Evolutionary conservation across 2,888 invertebrate species (phyloP), one percentile per base, ranked within the genome.

Genomic region (Ormyrus thymus): DNA sequence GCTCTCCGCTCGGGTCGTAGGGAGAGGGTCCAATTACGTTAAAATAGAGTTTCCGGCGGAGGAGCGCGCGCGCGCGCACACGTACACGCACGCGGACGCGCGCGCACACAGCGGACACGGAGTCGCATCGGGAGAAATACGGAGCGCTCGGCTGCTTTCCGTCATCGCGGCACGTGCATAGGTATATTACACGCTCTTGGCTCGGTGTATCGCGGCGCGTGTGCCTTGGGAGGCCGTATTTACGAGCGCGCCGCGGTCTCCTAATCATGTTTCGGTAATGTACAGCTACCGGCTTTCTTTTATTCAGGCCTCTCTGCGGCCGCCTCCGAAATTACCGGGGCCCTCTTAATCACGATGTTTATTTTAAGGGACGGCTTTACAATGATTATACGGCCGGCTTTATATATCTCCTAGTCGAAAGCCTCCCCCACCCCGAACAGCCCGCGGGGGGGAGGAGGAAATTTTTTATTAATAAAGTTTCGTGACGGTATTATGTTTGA

Each of bases 1-100:
- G 65, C 71, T 72, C 53, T 29, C 29, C 4, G 29, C 29, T 61
- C 65, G 71, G 65, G 56, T 6, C 51, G 73, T 15, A 59, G 62
- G 55, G 53, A 62, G 75, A 65, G 71, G 61, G 69, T 72, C 87
- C 88, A 89, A 89, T 89, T 89, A 89, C 86, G 86, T 85, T 89
- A 88, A 89, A 88, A 89, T 89, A 89, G 87, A 87, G 86, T 86
- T 89, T 89, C 88, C 88, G 89, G 86, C 83, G 83, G 82, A 78
- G 83, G 76, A 73, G 51, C 76, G 48, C 55, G 13, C 51, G 13
- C 13, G 59, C 53, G 13, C 15, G 45, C 48, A 46, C 59, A 6
- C 7, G n/a, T 1, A 29, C 29, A 1, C 11, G 8, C 13, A 56
- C 50, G 10, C 59, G 50, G 59, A 15, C 45, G 11, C 61, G 6